Conservation (phyloP, 2,888 invertebrate genomes). For the Podabrus alpinus region DNA sequence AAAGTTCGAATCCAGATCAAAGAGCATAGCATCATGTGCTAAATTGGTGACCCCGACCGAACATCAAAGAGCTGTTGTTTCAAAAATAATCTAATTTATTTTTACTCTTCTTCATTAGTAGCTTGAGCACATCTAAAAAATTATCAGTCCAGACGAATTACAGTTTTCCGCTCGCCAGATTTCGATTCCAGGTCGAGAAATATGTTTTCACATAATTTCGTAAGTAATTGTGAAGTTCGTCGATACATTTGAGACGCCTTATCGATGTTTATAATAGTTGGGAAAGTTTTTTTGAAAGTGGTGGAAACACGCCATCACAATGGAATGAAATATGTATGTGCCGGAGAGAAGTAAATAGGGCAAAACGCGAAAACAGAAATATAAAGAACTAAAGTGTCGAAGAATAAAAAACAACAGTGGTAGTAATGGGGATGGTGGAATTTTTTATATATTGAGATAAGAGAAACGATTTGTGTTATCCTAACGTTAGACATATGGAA, state of each 20-base stretch:
- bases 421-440: not conserved
- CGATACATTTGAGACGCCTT: not conserved
- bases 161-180: too few relatives aligned
- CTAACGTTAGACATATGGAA: constrained; percentile 10
- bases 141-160: too few relatives aligned
- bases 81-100: too few relatives aligned
- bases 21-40: too few relatives aligned
- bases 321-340: not conserved
- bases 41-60: too few relatives aligned
- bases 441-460: constrained; percentile 4
- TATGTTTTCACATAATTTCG: not conserved
- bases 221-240: not conserved
- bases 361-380: not conserved
- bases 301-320: not conserved
- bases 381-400: not conserved
- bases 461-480: constrained; percentile 8
- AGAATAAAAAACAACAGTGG: constrained; percentile 1
- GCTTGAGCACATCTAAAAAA: too few relatives aligned
- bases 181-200: not conserved
- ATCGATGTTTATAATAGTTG: not conserved
- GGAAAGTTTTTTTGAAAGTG: not conserved
- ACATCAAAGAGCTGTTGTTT: too few relatives aligned
- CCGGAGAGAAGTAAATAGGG: not conserved
- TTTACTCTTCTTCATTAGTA: too few relatives aligned
- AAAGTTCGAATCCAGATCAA: too few relatives aligned